phyloP scores from a whole-genome alignment of 23 tunicate genomes.

The Botrylloides violaceus region DNA sequence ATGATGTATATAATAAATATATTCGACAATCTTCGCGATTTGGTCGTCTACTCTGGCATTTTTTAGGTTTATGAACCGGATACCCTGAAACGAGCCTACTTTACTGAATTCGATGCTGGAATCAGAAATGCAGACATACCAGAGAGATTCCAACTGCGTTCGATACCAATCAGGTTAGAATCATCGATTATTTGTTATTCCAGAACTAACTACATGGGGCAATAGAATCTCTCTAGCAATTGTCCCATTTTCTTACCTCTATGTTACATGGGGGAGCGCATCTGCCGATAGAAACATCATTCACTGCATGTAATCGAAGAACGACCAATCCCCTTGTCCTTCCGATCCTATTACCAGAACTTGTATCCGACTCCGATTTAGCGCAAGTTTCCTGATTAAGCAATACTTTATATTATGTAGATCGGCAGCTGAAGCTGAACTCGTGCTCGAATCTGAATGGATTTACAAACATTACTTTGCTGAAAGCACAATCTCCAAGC shows the following conservation, averaged over 20 bases:
- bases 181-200: too few species aligned
- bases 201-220: too few species aligned
- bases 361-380: too few species aligned
- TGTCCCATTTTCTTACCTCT: too few species aligned
- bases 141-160: constrained; percentile 85
- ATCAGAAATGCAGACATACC: constrained; percentile 80
- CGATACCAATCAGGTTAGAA: constrained; percentile 68
- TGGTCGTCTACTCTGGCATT: neutral
- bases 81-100: constrained; percentile 62
- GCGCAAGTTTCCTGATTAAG: too few species aligned
- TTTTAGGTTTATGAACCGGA: constrained; percentile 91
- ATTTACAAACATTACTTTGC: constrained; percentile 86
- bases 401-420: too few species aligned
- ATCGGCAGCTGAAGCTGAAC: constrained; percentile 65
- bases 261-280: too few species aligned
- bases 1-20: constrained; percentile 49
- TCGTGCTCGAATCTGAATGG: constrained; percentile 79
- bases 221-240: too few species aligned
- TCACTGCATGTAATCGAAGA: too few species aligned
- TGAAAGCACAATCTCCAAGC: constrained; percentile 73
- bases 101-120: constrained; percentile 80
- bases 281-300: too few species aligned
- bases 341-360: too few species aligned
- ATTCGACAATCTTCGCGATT: neutral
- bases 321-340: too few species aligned